Conservation (phyloP, 2,797 vertebrate species). For the Hybognathus amarus region DNA sequence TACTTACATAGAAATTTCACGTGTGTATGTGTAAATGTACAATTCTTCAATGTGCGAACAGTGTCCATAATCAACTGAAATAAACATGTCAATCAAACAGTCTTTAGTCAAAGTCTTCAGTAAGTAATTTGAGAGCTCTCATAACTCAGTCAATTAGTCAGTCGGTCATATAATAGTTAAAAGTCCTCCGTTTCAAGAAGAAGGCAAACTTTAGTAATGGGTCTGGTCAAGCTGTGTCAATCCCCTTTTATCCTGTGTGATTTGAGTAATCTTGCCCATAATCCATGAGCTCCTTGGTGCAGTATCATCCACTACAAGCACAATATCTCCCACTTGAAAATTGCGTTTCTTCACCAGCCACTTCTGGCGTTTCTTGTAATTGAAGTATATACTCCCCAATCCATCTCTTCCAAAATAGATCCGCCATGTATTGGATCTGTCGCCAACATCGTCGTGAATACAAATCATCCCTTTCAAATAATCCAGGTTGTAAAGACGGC, state of each 20-base stretch:
- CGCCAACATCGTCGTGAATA: too few species aligned
- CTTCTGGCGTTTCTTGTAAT: conserved; percentile 4
- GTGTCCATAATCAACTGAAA: background rate
- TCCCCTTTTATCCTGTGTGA: background rate
- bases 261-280: background rate
- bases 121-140: background rate
- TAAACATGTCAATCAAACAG: background rate
- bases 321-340: conserved; percentile 10
- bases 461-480: too few species aligned
- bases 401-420: background rate
- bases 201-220: background rate
- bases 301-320: conserved; percentile 18
- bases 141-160: background rate
- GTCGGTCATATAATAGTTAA: background rate
- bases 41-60: background rate
- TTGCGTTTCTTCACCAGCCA: background rate
- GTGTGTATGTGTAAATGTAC: background rate
- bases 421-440: too few species aligned
- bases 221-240: background rate
- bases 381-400: conserved; percentile 16
- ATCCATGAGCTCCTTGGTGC: conserved; percentile 7
- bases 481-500: too few species aligned
- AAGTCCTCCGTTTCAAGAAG: background rate
- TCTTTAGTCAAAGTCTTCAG: background rate
- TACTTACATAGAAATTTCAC: too few species aligned